Percentiles rank a stretch among this genome's conserved stretches.
These are phyloP conservation scores for Zapornia atra DNA, from an alignment of 2,113 vertebrate species.

Conservation along the genomic window DNA sequence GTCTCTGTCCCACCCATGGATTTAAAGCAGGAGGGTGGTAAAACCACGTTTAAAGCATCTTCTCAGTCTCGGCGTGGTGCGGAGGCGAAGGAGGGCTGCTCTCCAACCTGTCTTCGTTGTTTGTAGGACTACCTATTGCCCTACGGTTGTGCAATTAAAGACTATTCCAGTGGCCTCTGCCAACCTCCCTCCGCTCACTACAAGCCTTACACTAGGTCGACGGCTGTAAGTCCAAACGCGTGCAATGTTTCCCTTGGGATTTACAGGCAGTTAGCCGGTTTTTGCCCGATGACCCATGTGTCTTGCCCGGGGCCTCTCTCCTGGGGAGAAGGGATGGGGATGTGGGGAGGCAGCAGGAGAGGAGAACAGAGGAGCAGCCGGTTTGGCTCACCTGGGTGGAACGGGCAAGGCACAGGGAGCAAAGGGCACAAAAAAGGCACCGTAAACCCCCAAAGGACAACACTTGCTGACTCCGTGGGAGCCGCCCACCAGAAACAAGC, in stretches of 20 bases:
- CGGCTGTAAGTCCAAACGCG: conserved; percentile 67
- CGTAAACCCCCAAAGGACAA: conserved; percentile 65
- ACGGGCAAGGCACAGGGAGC: neutral
- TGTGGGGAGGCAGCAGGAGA: neutral
- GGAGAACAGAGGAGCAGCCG: neutral
- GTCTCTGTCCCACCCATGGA: rapidly evolving
- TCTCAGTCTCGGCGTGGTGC: neutral
- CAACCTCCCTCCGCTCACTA: conserved; percentile 70
- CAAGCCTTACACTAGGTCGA: conserved; percentile 74
- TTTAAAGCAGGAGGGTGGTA: neutral
- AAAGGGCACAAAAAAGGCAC: conserved; percentile 24
- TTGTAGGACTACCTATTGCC: conserved; percentile 77
- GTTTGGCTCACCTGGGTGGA: neutral
- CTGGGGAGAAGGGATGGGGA: neutral
- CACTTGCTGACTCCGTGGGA: conserved; percentile 23
- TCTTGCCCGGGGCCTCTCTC: neutral
- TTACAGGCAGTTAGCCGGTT: neutral
- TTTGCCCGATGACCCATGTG: neutral
- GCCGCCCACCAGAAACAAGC: conserved; percentile 59
- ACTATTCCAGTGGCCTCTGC: conserved; percentile 74
- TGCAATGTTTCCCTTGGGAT: conserved; percentile 62
- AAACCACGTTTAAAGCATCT: rapidly evolving
- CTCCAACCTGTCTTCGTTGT: conserved; percentile 72
- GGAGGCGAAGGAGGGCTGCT: neutral
- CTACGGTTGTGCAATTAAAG: conserved; percentile 76